phyloP scores from a whole-genome alignment of 1,140 invertebrate species.

The Cherax destructor region DNA sequence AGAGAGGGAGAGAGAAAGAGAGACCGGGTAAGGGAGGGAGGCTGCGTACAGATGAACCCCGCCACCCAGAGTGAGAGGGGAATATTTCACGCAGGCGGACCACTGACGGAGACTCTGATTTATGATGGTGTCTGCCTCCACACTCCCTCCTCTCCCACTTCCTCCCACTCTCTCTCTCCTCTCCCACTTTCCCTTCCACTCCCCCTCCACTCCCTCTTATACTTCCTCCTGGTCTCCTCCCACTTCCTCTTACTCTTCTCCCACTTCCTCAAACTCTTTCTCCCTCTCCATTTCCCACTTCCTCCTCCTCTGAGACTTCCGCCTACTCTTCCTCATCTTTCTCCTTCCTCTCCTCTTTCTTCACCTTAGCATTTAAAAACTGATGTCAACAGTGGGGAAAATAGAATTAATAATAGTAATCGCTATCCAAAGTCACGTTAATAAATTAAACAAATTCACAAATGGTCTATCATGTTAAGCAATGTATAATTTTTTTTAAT shows the following conservation, averaged over 20 bases:
- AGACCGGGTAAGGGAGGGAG: slow-evolving; percentile 2
- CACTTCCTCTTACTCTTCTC: not conserved
- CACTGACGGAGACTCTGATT: slow-evolving; percentile 36
- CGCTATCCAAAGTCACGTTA: too few species aligned
- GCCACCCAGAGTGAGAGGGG: slow-evolving; percentile 36
- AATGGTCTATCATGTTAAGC: too few species aligned
- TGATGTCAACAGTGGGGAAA: too few species aligned
- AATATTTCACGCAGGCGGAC: slow-evolving; percentile 44
- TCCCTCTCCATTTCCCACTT: not conserved
- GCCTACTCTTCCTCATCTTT: not conserved
- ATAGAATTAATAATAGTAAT: too few species aligned
- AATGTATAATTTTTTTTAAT: too few species aligned
- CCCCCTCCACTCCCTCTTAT: not conserved
- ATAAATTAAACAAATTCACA: too few species aligned
- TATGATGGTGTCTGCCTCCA: not conserved
- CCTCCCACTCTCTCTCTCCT: not conserved
- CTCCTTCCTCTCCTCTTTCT: not conserved
- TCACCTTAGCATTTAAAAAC: too few species aligned
- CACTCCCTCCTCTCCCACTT: not conserved
- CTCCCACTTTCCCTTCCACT: not conserved
- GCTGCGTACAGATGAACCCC: slow-evolving; percentile 37
- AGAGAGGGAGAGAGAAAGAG: not conserved
- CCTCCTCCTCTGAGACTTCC: not conserved
- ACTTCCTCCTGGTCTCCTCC: not conserved
- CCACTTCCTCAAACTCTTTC: not conserved